Conservation (phyloP, 2,888 invertebrate genomes). For the Plusia festucae region DNA sequence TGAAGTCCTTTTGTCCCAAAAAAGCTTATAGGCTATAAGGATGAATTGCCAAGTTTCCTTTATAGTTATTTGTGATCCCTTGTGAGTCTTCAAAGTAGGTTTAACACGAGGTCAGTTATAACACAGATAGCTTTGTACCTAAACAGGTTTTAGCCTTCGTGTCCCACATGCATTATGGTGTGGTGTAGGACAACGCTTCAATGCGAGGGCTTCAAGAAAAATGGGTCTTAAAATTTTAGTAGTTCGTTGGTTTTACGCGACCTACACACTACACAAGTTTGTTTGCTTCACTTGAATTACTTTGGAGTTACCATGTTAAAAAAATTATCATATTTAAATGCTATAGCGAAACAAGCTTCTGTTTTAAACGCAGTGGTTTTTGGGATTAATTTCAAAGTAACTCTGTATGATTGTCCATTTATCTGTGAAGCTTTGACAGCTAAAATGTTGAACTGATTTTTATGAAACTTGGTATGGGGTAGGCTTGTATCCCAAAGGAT, state of each 20-base stretch:
- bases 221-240: constrained; percentile 10
- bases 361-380: no score
- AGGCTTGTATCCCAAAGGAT: no score
- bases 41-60: neutral
- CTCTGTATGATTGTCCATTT: no score
- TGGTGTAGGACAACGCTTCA: neutral
- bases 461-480: no score
- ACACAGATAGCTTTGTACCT: constrained; percentile 5
- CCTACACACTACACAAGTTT: neutral
- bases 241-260: neutral
- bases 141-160: constrained; percentile 1
- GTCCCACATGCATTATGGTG: neutral
- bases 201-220: constrained; percentile 2
- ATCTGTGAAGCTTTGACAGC: no score
- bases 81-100: neutral
- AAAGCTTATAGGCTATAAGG: no score
- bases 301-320: neutral
- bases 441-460: no score
- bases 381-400: no score
- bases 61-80: neutral
- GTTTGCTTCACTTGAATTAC: neutral
- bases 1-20: no score
- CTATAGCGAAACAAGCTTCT: no score
- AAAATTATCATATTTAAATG: no score
- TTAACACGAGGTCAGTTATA: neutral